phyloP scores from a whole-genome alignment of 2,113 vertebrate species.

The Scolopax mira region DNA sequence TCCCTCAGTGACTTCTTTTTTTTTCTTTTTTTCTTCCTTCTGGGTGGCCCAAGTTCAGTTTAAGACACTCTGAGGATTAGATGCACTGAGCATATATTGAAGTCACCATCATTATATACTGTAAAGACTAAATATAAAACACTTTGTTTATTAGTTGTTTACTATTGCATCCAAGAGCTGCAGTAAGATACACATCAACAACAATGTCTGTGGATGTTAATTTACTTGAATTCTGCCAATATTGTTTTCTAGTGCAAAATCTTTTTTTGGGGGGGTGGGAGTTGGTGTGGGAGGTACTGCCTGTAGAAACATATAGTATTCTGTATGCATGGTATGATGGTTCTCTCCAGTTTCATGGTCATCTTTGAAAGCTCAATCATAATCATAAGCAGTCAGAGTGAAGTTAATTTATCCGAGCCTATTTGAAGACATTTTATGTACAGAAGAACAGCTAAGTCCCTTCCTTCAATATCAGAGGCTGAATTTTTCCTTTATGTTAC shows the following conservation, averaged over 20 bases:
- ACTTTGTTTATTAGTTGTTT: neutral
- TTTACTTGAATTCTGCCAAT: neutral
- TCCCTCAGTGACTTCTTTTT: neutral
- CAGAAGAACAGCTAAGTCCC: neutral
- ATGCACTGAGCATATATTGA: neutral
- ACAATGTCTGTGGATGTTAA: too few species aligned
- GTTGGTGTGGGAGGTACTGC: neutral
- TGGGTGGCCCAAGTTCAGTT: neutral
- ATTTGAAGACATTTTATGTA: conserved; percentile 7
- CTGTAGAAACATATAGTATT: neutral
- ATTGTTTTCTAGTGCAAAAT: neutral
- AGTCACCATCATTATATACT: neutral
- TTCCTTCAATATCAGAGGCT: neutral
- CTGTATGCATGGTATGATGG: neutral
- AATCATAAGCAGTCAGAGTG: neutral
- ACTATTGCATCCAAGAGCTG: neutral
- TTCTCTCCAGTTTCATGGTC: neutral
- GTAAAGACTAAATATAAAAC: neutral
- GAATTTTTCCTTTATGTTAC: neutral
- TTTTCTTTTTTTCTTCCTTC: neutral
- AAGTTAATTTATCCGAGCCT: neutral
- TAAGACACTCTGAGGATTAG: neutral
- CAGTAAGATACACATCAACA: neutral
- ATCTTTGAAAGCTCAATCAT: conserved; percentile 17
- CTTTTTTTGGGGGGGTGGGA: neutral